Conservation (phyloP, 2,113 vertebrate genomes). For the Daboia siamensis region DNA sequence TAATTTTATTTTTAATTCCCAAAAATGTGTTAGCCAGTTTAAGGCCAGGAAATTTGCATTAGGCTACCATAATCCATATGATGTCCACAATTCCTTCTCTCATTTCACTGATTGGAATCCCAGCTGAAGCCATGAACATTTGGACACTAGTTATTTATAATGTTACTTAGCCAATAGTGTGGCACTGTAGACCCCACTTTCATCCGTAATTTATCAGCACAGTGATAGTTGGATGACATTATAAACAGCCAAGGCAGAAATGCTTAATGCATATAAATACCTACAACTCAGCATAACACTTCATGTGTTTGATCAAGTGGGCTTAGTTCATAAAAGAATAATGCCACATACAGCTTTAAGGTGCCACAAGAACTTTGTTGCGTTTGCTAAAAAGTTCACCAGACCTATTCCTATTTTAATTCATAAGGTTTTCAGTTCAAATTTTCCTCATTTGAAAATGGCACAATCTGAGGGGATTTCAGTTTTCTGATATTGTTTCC, state of each 20-base stretch:
- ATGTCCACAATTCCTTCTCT: not conserved
- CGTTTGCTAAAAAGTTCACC: not conserved
- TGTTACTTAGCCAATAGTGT: not conserved
- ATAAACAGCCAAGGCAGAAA: not conserved
- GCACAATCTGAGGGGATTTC: not conserved
- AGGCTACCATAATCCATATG: not conserved
- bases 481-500: not conserved
- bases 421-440: not conserved
- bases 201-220: not conserved
- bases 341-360: not conserved
- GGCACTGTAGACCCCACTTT: not conserved
- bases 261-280: not conserved
- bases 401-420: not conserved
- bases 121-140: not conserved
- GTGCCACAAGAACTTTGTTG: not conserved
- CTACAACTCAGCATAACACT: not conserved
- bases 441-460: not conserved
- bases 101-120: not conserved
- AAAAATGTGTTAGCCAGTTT: not conserved
- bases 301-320: not conserved
- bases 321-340: not conserved
- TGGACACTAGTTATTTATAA: not conserved
- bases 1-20: not conserved
- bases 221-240: not conserved
- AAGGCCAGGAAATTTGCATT: not conserved